These are phyloP conservation scores for Mastigias papua DNA, from an alignment of 30 jellyfish, hydroid and myxozoan genomes.

Conservation along the genomic window DNA sequence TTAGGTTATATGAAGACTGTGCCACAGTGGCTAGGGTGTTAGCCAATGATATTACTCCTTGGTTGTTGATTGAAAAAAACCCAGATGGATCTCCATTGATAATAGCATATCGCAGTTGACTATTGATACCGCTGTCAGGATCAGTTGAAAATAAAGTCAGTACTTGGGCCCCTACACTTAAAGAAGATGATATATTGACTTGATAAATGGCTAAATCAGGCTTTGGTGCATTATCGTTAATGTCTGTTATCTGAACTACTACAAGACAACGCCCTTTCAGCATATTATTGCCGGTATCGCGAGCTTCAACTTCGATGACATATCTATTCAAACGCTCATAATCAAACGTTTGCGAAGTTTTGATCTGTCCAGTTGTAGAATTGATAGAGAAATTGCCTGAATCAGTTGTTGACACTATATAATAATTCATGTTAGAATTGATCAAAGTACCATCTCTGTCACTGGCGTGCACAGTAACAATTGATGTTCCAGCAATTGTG, in stretches of 20 bases:
- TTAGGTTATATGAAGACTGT: constrained; percentile 35
- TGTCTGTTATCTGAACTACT: constrained; percentile 62
- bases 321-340: constrained; percentile 57
- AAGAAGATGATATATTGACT: constrained; percentile 58
- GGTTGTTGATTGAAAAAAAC: constrained; percentile 55
- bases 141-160: constrained; percentile 83
- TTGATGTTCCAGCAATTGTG: constrained; percentile 44
- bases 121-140: constrained; percentile 81
- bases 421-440: constrained; percentile 49
- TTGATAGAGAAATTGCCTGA: constrained; percentile 83
- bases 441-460: constrained; percentile 80
- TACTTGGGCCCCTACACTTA: constrained; percentile 72
- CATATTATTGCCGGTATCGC: constrained; percentile 71
- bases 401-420: constrained; percentile 83
- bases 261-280: constrained; percentile 79
- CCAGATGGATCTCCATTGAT: constrained; percentile 27
- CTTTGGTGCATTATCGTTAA: constrained; percentile 85
- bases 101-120: constrained; percentile 59
- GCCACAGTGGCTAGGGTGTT: constrained; percentile 27
- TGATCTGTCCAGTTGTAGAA: constrained; percentile 60
- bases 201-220: constrained; percentile 50
- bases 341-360: constrained; percentile 60
- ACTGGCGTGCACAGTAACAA: constrained; percentile 80
- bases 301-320: constrained; percentile 84
- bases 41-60: constrained; percentile 74